These are phyloP conservation scores for Heterocephalus glaber DNA, from an alignment of 2,113 vertebrate genomes.

Conservation along the genomic window DNA sequence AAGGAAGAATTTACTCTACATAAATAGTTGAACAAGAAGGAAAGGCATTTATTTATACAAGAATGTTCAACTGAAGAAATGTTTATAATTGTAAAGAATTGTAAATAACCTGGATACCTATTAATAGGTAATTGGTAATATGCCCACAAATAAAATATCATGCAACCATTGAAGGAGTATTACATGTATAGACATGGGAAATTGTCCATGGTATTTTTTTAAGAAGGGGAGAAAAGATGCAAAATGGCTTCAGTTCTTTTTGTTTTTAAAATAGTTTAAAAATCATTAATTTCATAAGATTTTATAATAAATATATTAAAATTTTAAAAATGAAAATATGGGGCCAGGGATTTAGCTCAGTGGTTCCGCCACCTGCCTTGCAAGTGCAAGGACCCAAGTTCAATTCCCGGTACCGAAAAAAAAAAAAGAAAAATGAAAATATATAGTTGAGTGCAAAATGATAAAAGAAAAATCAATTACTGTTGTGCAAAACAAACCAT, in stretches of 20 bases:
- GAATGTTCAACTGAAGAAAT: not conserved
- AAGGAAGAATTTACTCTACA: slow-evolving; percentile 11
- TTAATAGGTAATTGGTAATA: not conserved
- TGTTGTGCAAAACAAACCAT: not conserved
- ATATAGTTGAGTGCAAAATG: not conserved
- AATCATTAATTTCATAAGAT: not conserved
- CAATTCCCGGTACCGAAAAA: too few relatives aligned
- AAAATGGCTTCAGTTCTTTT: not conserved
- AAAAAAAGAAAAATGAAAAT: not conserved
- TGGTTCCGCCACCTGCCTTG: too few relatives aligned
- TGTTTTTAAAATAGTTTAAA: not conserved
- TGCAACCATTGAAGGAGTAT: not conserved
- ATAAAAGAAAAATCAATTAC: not conserved
- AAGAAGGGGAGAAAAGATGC: not conserved
- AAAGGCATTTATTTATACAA: slow-evolving; percentile 46
- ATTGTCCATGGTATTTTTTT: not conserved
- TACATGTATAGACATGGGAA: not conserved
- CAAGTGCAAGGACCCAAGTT: too few relatives aligned
- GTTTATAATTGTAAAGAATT: not conserved
- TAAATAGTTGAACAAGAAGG: slow-evolving; percentile 42
- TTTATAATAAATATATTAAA: not conserved
- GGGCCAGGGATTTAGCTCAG: too few relatives aligned
- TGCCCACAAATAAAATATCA: not conserved
- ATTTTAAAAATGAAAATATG: not conserved
- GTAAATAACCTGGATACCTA: not conserved